phyloP scores from a whole-genome alignment of 1,140 invertebrate genomes.

The Trichonephila clavipes region DNA sequence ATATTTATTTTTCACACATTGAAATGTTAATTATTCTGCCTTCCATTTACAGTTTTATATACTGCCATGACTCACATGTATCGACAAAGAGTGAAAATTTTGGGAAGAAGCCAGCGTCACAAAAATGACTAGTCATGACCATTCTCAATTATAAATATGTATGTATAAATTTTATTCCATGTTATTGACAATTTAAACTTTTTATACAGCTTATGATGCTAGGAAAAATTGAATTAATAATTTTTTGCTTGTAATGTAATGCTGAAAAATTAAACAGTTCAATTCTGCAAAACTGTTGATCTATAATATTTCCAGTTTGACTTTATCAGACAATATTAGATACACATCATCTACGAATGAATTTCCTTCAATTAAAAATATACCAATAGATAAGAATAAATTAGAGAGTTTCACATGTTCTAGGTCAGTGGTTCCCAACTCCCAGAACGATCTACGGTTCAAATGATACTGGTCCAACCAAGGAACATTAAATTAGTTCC shows the following conservation, averaged over 20 bases:
- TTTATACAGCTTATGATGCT: not conserved
- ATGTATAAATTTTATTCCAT: constrained; percentile 7
- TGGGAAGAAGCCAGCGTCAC: constrained; percentile 28
- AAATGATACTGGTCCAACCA: no score
- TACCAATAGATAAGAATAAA: no score
- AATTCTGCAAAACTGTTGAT: no score
- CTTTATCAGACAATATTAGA: no score
- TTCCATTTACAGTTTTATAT: constrained; percentile 83
- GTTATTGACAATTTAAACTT: not conserved
- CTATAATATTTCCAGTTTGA: no score
- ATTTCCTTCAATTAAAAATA: no score
- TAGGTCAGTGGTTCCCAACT: no score
- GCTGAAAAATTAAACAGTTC: not conserved
- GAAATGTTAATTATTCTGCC: not conserved
- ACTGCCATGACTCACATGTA: constrained; percentile 91
- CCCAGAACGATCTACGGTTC: no score
- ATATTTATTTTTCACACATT: no score
- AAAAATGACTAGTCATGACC: constrained; percentile 43
- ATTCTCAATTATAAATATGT: constrained; percentile 5
- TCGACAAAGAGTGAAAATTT: constrained; percentile 83
- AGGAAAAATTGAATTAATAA: not conserved
- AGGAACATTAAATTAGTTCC: no score
- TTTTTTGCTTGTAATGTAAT: not conserved
- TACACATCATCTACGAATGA: no score
- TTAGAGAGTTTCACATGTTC: no score